Percentiles rank a stretch among this genome's conserved stretches.
Evolutionary conservation across 2,113 vertebrate genomes (phyloP).

Genomic region (Crotophaga sulcirostris): DNA sequence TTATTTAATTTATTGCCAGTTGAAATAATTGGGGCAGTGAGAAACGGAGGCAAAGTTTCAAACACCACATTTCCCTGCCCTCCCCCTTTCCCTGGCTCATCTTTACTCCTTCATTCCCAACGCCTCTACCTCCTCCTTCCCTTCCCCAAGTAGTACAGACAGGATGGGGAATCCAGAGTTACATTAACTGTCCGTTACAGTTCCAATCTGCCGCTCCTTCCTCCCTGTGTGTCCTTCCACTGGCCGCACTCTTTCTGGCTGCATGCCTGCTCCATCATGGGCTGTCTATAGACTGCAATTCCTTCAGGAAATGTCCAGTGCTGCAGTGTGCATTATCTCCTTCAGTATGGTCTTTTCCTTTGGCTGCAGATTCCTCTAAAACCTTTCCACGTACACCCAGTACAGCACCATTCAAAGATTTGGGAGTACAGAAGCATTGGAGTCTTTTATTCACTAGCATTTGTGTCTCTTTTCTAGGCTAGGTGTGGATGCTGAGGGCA

Average conservation of each 20-base stretch:
- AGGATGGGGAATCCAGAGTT: background rate
- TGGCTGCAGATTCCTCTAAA: background rate
- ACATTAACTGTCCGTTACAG: background rate
- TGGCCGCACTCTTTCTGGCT: background rate
- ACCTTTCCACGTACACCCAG: background rate
- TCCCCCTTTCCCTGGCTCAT: background rate
- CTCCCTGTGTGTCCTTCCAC: background rate
- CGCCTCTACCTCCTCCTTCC: background rate
- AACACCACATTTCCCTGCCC: background rate
- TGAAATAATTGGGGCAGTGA: background rate
- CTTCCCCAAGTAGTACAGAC: background rate
- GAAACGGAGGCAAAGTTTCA: background rate
- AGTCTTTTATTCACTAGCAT: background rate
- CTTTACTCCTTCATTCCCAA: background rate
- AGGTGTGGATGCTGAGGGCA: background rate
- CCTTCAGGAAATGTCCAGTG: background rate
- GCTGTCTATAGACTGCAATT: background rate
- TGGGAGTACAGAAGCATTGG: background rate
- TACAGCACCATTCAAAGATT: background rate
- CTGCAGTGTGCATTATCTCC: background rate
- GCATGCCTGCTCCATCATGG: background rate
- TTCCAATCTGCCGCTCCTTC: background rate
- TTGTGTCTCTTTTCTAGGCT: background rate
- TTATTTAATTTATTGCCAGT: background rate
- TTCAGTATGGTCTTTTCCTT: background rate